Evolutionary conservation across 2,888 invertebrate genomes (phyloP).

Genomic region (Troides aeacus): DNA sequence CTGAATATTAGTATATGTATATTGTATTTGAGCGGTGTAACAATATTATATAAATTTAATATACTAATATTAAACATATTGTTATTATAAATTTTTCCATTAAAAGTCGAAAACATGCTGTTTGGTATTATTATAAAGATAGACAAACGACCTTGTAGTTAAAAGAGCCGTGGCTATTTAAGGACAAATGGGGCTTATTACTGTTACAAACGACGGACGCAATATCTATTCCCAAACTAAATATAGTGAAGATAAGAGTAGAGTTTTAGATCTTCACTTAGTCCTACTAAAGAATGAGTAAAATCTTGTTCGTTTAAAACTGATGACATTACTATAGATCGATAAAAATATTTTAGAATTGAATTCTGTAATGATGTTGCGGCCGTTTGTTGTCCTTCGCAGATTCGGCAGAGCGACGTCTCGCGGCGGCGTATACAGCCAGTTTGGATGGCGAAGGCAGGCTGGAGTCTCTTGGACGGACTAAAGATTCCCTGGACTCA

Average conservation of each 20-base stretch:
- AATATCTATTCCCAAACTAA: no score
- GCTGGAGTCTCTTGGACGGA: constrained; percentile 70
- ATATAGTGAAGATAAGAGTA: no score
- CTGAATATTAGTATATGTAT: constrained; percentile 31
- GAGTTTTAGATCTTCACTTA: no score
- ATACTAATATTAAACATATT: no score
- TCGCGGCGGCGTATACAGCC: constrained; percentile 78
- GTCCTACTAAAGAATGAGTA: no score
- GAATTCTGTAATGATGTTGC: constrained; percentile 85
- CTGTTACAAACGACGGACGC: no score
- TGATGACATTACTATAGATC: neutral
- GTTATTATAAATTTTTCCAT: neutral
- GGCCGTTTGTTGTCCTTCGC: constrained; percentile 80
- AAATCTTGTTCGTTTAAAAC: no score
- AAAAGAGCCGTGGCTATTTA: no score
- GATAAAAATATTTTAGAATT: constrained; percentile 75
- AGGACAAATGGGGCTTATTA: no score
- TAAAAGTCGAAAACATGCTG: neutral
- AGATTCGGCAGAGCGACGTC: constrained; percentile 79
- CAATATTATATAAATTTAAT: no score
- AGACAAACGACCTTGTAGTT: no score
- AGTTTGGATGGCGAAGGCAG: constrained; percentile 83
- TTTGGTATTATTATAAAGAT: no score
- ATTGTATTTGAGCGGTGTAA: neutral
- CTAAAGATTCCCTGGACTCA: constrained; percentile 73